Percentiles rank a stretch among this genome's conserved stretches.
Conservation (phyloP, 2,113 vertebrate species). For the Semicossyphus pulcher region DNA sequence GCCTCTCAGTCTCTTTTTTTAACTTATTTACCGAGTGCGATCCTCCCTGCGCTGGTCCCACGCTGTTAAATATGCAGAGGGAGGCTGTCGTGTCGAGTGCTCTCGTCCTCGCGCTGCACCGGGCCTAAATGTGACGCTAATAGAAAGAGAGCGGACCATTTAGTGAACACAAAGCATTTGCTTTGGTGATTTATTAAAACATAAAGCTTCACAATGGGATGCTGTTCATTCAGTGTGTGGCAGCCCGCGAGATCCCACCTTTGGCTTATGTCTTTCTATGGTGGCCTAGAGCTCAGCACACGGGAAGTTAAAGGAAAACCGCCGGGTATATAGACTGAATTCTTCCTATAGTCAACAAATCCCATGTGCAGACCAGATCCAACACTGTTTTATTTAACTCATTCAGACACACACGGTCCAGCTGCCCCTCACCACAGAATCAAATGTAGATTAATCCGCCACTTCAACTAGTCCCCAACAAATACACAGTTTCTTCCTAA, state of each 20-base stretch:
- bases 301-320: neutral
- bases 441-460: no score
- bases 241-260: slow-evolving; percentile 34
- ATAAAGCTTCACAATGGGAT: slow-evolving; percentile 29
- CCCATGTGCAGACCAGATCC: neutral
- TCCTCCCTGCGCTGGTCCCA: slow-evolving; percentile 37
- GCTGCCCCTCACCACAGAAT: no score
- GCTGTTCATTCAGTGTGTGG: slow-evolving; percentile 23
- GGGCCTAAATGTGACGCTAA: slow-evolving; percentile 70
- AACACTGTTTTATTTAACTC: no score
- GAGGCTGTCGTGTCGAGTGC: slow-evolving; percentile 59
- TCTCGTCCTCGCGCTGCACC: slow-evolving; percentile 49
- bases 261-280: neutral
- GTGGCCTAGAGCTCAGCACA: neutral
- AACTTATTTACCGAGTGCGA: slow-evolving; percentile 70
- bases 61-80: slow-evolving; percentile 79
- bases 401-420: no score
- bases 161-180: slow-evolving; percentile 77
- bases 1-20: slow-evolving; percentile 33
- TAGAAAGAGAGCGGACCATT: slow-evolving; percentile 68
- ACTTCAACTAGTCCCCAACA: no score
- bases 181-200: slow-evolving; percentile 73
- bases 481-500: no score
- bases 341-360: no score
- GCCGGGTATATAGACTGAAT: no score